Percentiles rank a stretch among this genome's conserved stretches.
Conservation (phyloP, 2,797 vertebrate species). For the Poecile montanus region DNA sequence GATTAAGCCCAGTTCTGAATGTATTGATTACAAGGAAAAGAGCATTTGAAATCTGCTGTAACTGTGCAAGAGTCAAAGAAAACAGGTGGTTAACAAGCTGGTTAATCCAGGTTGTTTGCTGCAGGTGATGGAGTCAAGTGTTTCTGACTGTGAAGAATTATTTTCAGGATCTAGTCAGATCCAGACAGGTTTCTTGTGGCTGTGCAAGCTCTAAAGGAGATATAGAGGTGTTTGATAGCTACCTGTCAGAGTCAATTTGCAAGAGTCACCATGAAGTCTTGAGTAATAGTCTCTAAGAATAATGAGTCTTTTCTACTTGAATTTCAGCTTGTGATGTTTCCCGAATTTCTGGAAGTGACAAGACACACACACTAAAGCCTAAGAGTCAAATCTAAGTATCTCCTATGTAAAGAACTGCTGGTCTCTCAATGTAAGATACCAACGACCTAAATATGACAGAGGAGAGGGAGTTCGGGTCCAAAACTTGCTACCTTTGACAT, state of each 20-base stretch:
- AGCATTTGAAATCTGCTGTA: conserved; percentile 51
- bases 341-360: conserved; percentile 6
- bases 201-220: not conserved
- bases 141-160: conserved; percentile 62
- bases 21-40: conserved; percentile 58
- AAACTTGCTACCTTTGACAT: not conserved
- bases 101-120: conserved; percentile 62
- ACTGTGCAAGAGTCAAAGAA: conserved; percentile 53
- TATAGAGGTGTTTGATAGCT: conserved; percentile 31
- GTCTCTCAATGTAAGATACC: not conserved
- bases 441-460: not conserved
- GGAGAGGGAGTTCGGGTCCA: not conserved
- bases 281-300: conserved; percentile 17
- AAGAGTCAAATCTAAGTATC: not conserved
- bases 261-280: conserved; percentile 43
- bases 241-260: conserved; percentile 45
- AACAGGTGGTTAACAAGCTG: conserved; percentile 64
- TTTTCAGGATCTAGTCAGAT: conserved; percentile 52
- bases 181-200: conserved; percentile 39
- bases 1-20: conserved; percentile 56
- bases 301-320: conserved; percentile 43
- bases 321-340: conserved; percentile 27
- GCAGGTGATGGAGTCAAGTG: conserved; percentile 62
- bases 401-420: not conserved
- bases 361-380: not conserved